These are phyloP conservation scores for Papilio elwesi DNA, from an alignment of 2,888 invertebrate genomes.

Conservation along the genomic window DNA sequence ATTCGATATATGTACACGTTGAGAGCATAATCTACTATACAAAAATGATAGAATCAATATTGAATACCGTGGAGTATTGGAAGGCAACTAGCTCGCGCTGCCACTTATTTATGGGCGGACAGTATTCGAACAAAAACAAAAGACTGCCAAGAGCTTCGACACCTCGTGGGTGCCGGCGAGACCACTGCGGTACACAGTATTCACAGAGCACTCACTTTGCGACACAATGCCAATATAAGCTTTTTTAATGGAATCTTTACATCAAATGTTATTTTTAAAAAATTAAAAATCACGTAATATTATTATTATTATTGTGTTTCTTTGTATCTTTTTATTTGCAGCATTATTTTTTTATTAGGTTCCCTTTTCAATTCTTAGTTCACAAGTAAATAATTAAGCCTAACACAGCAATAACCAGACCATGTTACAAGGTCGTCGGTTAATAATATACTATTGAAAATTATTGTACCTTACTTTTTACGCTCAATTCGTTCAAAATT, in stretches of 20 bases:
- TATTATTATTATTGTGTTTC: no score
- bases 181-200: slow-evolving; percentile 12
- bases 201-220: slow-evolving; percentile 14
- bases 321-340: no score
- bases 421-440: no score
- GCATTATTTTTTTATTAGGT: no score
- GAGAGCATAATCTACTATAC: slow-evolving; percentile 11
- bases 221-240: not conserved
- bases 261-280: not conserved
- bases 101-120: slow-evolving; percentile 31
- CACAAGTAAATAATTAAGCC: no score
- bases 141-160: slow-evolving; percentile 25
- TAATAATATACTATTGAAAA: no score
- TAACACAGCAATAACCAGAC: no score
- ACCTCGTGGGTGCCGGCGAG: slow-evolving; percentile 35
- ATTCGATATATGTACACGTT: slow-evolving; percentile 14
- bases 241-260: not conserved
- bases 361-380: no score
- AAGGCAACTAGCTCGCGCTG: slow-evolving; percentile 29
- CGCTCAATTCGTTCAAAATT: no score
- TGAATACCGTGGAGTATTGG: slow-evolving; percentile 24
- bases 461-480: no score
- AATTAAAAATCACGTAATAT: no score
- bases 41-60: slow-evolving; percentile 33
- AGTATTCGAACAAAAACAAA: slow-evolving; percentile 30